Evolutionary conservation across 2,888 invertebrate species (phyloP), one percentile per base, ranked within the genome.

Genomic region (Volucella zonaria): DNA sequence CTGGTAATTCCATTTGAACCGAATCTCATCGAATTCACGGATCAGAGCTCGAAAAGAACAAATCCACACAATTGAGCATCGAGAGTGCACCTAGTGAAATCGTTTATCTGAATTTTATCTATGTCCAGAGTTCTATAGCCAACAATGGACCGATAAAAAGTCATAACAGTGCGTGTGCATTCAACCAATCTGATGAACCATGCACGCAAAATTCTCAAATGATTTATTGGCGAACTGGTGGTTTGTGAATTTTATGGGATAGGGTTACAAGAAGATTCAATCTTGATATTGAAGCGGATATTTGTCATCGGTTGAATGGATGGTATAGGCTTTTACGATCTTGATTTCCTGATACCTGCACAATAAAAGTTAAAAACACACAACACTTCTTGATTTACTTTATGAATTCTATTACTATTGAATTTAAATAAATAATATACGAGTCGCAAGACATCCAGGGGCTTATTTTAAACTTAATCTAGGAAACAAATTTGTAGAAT

Each of bases 141-240:
- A 68, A 85, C 81, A 81, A 81, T 85, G 61, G 76, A 67, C 76
- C 83, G 67, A 76, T 81, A 76, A 85, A 76, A 51, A 71, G 59
- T 62, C 62, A 54, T 61, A 70, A 59, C 56, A 85, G 67, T 81
- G 81, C 76, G 85, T 81, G 81, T 75, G 68, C 68, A 81, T 31
- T 75, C 62, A 71, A 68, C 68, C 75, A 85, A 80, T 80, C 80
- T 76, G 80, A 59, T 77, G 68, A 71, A 66, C 70, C 70, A 67
- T 71, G 75, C 83, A 83, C 75, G 83, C 83, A 71, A 80, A 76
- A 54, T 79, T 64, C 66, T 14, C 77, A 71, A 85, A 73, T 81
- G 85, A 81, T 83, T 83, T 79, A 83, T 80, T 71, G 58, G 62
- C 49, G 14, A 45, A 38, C 73, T 68, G 67, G 73, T 85, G 58